phyloP scores from a whole-genome alignment of 2,888 invertebrate genomes.

The Lasioglossum malachurum region DNA sequence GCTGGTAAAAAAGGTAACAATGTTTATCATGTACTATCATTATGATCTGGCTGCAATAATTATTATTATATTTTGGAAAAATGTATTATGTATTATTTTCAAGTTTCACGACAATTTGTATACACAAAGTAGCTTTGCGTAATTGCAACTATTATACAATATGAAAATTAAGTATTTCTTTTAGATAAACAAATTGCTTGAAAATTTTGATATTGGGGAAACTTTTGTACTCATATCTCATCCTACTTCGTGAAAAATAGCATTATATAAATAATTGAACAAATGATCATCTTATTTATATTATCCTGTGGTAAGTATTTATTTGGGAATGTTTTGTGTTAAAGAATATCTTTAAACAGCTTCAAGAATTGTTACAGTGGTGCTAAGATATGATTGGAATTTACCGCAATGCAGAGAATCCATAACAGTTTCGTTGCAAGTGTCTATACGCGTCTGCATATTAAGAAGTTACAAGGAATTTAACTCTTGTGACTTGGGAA shows the following conservation, averaged over 20 bases:
- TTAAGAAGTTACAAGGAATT: constrained; percentile 12
- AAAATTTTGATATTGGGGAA: neutral
- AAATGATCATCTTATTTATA: neutral
- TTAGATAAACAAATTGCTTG: neutral
- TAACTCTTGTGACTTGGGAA: neutral
- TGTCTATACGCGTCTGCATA: neutral
- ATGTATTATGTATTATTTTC: neutral
- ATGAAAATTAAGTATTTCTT: neutral
- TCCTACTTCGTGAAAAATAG: neutral
- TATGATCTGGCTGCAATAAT: neutral
- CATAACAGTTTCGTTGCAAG: constrained; percentile 18
- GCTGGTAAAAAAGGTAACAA: neutral
- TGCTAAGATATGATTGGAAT: constrained; percentile 20
- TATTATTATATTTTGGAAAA: neutral
- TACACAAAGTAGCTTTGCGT: neutral
- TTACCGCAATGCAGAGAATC: constrained; percentile 55
- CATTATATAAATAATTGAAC: neutral
- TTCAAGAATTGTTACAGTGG: constrained; percentile 1
- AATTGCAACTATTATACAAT: neutral
- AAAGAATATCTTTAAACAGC: neutral
- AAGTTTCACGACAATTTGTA: too few species aligned
- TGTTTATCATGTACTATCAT: neutral
- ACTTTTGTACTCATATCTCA: neutral
- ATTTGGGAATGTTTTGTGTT: neutral
- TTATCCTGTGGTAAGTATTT: neutral